Percentiles rank a stretch among this genome's conserved stretches.
Conservation (phyloP, 2,888 invertebrate species). For the Podabrus alpinus region DNA sequence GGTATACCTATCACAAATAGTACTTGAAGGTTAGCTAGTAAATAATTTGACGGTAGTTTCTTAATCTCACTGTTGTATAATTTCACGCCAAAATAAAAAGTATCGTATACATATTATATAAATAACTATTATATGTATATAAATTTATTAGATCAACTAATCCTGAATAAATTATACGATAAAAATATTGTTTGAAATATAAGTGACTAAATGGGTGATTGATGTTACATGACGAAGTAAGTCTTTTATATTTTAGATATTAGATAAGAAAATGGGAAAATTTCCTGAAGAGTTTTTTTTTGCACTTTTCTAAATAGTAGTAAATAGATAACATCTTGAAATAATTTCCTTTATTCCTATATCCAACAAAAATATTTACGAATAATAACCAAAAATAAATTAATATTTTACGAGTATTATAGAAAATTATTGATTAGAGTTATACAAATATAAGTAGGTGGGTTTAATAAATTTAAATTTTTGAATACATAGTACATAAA, state of each 20-base stretch:
- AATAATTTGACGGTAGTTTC: not conserved
- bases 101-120: not conserved
- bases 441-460: too few species aligned
- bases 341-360: not conserved
- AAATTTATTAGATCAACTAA: not conserved
- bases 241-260: not conserved
- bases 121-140: not conserved
- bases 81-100: not conserved
- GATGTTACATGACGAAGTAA: not conserved
- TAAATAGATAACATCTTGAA: not conserved
- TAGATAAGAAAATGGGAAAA: not conserved
- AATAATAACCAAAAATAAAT: not conserved
- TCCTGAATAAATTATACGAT: not conserved
- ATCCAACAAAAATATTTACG: not conserved
- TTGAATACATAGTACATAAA: too few species aligned
- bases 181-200: not conserved
- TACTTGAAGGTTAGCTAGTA: not conserved
- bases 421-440: too few species aligned
- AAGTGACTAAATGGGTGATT: not conserved
- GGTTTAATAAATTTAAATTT: too few species aligned
- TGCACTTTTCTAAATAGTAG: not conserved
- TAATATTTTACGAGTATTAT: too few species aligned
- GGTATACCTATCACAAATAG: not conserved
- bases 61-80: not conserved
- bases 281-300: not conserved